Evolutionary conservation across 2,113 vertebrate genomes (phyloP).

Genomic region (Lipophrys pholis): DNA sequence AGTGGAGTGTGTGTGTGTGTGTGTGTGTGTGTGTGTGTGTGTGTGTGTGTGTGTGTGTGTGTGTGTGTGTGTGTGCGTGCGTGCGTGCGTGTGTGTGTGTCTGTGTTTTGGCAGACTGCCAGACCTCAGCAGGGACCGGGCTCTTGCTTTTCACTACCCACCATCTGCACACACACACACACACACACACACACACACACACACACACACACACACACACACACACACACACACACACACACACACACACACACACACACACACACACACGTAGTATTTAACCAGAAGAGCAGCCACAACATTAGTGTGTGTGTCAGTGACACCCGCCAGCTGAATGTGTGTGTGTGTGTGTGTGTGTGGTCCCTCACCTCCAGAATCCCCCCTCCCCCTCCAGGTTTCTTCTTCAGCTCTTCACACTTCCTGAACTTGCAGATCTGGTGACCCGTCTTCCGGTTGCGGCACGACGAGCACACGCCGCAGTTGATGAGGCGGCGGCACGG

Average conservation of each 20-base stretch:
- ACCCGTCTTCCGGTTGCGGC: slow-evolving; percentile 96
- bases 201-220: slow-evolving; percentile 20
- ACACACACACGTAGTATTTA: too few species aligned
- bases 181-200: slow-evolving; percentile 30
- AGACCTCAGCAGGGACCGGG: slow-evolving; percentile 62
- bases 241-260: slow-evolving; percentile 7
- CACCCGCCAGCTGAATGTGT: background rate
- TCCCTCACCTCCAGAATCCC: slow-evolving; percentile 89
- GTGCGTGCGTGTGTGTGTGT: too few species aligned
- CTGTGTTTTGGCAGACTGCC: slow-evolving; percentile 68
- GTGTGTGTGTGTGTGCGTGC: too few species aligned
- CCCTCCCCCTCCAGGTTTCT: slow-evolving; percentile 90
- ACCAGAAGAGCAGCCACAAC: too few species aligned
- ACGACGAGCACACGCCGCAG: slow-evolving; percentile 97
- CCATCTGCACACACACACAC: slow-evolving; percentile 67
- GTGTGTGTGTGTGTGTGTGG: background rate
- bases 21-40: slow-evolving; percentile 42
- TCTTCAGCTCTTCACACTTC: slow-evolving; percentile 98
- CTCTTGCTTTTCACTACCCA: slow-evolving; percentile 69
- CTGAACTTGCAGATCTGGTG: slow-evolving; percentile 99
- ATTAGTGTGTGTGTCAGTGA: slow-evolving; percentile 3
- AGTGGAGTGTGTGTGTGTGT: slow-evolving; percentile 31
- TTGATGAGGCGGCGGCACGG: slow-evolving; percentile 96
- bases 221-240: slow-evolving; percentile 24
- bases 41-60: slow-evolving; percentile 40